These are phyloP conservation scores for Noctilio leporinus DNA, from an alignment of 2,113 vertebrate genomes.

Conservation along the genomic window DNA sequence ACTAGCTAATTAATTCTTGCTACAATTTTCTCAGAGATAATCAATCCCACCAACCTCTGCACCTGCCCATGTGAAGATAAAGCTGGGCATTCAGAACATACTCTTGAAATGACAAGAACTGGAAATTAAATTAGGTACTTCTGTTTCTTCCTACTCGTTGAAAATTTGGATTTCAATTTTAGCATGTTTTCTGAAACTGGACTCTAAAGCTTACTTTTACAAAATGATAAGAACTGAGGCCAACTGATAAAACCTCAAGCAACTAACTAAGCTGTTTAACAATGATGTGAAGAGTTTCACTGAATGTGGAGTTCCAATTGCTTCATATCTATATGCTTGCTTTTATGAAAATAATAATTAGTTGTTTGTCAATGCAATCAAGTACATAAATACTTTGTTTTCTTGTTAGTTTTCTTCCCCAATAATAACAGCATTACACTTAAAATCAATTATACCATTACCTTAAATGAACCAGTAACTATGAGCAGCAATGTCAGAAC, in stretches of 20 bases:
- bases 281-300: neutral
- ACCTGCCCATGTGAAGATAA: neutral
- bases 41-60: rapidly evolving
- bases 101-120: neutral
- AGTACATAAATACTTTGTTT: neutral
- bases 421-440: neutral
- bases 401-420: neutral
- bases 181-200: neutral
- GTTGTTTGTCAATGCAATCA: neutral
- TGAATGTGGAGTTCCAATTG: neutral
- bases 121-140: neutral
- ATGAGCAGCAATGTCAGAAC: neutral
- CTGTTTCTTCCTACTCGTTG: neutral
- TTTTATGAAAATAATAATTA: neutral
- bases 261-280: neutral
- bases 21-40: neutral
- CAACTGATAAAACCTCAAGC: neutral
- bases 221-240: neutral
- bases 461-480: neutral
- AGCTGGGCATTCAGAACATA: neutral
- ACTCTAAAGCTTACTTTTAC: neutral
- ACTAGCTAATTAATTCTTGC: conserved; percentile 13
- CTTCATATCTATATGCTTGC: neutral
- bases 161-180: neutral
- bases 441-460: neutral